Percentiles rank a stretch among this genome's conserved stretches.
phyloP scores from a whole-genome alignment of 2,113 vertebrate genomes.

The Lanius ludovicianus region DNA sequence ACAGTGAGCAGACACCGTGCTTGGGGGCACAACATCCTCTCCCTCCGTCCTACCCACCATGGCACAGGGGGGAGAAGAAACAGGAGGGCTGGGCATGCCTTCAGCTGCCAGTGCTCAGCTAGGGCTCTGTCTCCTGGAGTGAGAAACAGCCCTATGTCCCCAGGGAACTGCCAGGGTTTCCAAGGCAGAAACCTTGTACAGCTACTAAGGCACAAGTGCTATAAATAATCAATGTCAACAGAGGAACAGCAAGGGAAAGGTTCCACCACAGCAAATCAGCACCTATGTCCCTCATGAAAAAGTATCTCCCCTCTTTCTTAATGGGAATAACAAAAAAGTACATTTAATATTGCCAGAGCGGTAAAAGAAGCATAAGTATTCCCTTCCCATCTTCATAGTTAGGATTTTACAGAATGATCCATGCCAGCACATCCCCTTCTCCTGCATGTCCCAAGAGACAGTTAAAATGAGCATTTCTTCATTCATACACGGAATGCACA shows the following conservation, averaged over 20 bases:
- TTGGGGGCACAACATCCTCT: neutral
- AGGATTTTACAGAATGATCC: slow-evolving; percentile 50
- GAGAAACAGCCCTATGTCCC: neutral
- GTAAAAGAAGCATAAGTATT: neutral
- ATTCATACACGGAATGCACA: slow-evolving; percentile 40
- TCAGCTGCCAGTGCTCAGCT: neutral
- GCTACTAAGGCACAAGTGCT: neutral
- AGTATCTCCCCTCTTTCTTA: neutral
- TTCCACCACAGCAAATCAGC: neutral
- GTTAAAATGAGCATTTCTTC: slow-evolving; percentile 52
- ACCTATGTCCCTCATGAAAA: neutral
- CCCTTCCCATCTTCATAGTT: neutral
- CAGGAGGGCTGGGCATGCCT: neutral
- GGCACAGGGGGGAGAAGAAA: neutral
- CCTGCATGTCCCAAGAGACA: slow-evolving; percentile 19
- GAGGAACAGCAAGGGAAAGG: neutral
- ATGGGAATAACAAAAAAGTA: neutral
- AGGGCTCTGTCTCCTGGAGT: neutral
- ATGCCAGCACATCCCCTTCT: slow-evolving; percentile 11
- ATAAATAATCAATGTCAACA: neutral
- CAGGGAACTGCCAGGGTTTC: neutral
- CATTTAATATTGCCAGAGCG: neutral
- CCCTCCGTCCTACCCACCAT: neutral
- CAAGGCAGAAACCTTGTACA: neutral
- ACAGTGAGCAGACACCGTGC: accelerated